phyloP scores from a whole-genome alignment of 2,888 invertebrate species.

The Netelia melanura region DNA sequence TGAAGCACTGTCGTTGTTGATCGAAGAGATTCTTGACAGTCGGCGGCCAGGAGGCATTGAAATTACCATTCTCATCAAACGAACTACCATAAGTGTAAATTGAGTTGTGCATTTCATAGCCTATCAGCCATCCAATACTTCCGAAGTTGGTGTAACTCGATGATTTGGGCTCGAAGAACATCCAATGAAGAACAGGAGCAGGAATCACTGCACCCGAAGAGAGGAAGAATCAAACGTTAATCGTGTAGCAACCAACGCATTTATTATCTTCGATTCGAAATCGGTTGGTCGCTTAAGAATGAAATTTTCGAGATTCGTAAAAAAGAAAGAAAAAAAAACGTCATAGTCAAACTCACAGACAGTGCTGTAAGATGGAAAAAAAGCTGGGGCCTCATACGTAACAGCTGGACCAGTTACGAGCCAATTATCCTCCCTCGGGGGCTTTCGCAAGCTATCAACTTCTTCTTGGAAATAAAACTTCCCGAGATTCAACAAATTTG shows the following conservation, averaged over 20 bases:
- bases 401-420: no score
- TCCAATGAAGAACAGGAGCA: slow-evolving; percentile 96
- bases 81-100: slow-evolving; percentile 95
- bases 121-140: slow-evolving; percentile 96
- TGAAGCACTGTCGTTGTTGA: slow-evolving; percentile 95
- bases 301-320: neutral
- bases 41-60: slow-evolving; percentile 97
- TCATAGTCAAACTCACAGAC: slow-evolving; percentile 85
- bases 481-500: slow-evolving; percentile 84
- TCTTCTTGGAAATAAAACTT: slow-evolving; percentile 86
- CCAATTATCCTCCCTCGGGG: slow-evolving; percentile 82
- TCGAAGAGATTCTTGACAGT: slow-evolving; percentile 93
- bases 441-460: slow-evolving; percentile 85
- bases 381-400: no score
- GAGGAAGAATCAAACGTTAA: slow-evolving; percentile 9
- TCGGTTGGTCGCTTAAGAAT: slow-evolving; percentile 8
- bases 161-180: slow-evolving; percentile 94
- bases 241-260: neutral
- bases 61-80: slow-evolving; percentile 96
- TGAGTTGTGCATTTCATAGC: slow-evolving; percentile 96
- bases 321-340: slow-evolving; percentile 29
- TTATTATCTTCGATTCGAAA: neutral
- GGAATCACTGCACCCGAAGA: slow-evolving; percentile 91
- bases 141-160: slow-evolving; percentile 97
- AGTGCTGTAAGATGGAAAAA: slow-evolving; percentile 84